Base-by-base conservation (phyloP, 2,888 invertebrate genomes). In the Abrostola tripartita region DNA sequence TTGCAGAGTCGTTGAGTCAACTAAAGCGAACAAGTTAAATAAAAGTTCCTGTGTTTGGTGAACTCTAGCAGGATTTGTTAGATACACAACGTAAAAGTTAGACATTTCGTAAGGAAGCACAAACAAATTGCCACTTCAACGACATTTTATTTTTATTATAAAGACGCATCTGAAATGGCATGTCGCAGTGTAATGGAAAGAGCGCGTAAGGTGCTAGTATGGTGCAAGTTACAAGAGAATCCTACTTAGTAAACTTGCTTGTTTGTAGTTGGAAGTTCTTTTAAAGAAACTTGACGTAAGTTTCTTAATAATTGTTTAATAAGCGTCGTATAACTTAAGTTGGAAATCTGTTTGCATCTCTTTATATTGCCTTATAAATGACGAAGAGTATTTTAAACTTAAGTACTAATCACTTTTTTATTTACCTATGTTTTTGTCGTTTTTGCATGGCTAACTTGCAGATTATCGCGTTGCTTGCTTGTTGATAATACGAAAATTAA, bases 141-240 rank as follows among this genome's bases (percentile, higher is more conserved):
- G 65, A 78, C 71, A 77, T 83, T 80, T 81, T 79, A 77, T 81
- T 79, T 81, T 79, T 80, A 74, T 74, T 82, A 79, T 75, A 74
- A 68, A 76, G 78, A 81, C 83, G 81, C 83, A 85, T 83, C 75
- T 74, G 76, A 82, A 83, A 84, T 81, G 78, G 82, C 76, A 77
- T 85, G 81, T 84, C 79, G 77, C 71, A 71, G 73, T 81, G 74
- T 83, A 85, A 87, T 85, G 81, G 84, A 84, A 77, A 83, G 79
- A 81, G 76, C 79, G 78, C 79, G 81, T 80, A 79, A 73, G 71
- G 53, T 68, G 66, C 51, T 57, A 24, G 63, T 53, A 54, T 78
- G 81, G 81, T 71, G 0, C 62, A 82, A 84, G 68, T 67, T 11
- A 55, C 10, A 49, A 50, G 50, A 41, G 12, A 24, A 5, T 0